phyloP scores from a whole-genome alignment of 2,888 invertebrate species.

The Coleophora flavipennella region DNA sequence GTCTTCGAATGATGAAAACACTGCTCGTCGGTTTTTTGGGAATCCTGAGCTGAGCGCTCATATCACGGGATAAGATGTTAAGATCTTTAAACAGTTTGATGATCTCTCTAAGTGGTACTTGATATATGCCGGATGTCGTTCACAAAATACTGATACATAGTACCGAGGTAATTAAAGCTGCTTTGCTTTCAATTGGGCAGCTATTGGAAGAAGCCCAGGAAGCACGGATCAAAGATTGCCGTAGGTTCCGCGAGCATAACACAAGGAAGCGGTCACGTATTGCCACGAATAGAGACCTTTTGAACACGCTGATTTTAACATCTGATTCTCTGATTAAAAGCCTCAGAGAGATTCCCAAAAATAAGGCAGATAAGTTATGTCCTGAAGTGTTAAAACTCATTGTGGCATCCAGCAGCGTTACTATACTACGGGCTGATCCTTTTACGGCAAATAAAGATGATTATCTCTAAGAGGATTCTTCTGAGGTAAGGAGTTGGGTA shows the following conservation, averaged over 20 bases:
- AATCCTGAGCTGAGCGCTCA: neutral
- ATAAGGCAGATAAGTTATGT: neutral
- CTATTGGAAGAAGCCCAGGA: neutral
- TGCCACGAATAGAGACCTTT: neutral
- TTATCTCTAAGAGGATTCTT: neutral
- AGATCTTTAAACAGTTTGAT: neutral
- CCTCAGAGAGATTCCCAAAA: neutral
- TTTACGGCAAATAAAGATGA: neutral
- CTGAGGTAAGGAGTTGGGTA: no score
- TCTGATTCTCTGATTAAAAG: neutral
- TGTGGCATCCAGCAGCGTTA: neutral
- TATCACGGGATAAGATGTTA: neutral
- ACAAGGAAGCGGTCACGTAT: neutral
- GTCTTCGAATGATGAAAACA: neutral
- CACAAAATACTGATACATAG: neutral
- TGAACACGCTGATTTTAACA: neutral
- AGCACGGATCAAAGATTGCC: neutral
- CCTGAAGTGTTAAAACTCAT: no score
- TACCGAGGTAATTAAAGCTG: neutral
- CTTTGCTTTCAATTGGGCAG: no score
- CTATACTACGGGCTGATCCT: neutral
- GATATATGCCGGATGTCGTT: neutral
- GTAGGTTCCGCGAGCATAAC: neutral
- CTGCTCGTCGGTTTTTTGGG: neutral
- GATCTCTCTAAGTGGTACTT: neutral